Evolutionary conservation across 2,888 invertebrate species (phyloP), one percentile per base, ranked within the genome.

Genomic region (Spilarctia lutea): DNA sequence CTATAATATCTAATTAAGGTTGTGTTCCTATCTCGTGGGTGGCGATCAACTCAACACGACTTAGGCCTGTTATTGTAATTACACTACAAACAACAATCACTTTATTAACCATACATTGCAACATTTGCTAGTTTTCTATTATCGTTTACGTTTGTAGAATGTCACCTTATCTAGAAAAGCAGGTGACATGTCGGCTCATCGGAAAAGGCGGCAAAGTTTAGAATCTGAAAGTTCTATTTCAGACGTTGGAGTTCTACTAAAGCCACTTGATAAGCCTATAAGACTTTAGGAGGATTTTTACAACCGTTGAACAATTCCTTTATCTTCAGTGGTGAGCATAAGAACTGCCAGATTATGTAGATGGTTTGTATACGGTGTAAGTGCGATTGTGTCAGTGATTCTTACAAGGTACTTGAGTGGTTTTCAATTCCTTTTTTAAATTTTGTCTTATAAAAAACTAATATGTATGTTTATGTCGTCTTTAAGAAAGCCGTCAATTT

Each of bases 271-370:
- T 63, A 63, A 30, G 60, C 13, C 42, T 48, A 13, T 71, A 65
- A 60, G 63, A 27, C 70, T 24, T 65, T 65, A 72, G 52, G 30
- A 18, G 33, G 65, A 65, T n/a, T 72, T n/a, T 66, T 72, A 65
- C 71, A 71, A 65, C 48, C 65, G 65, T n/a, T 11, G 65, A 71
- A 71, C 48, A 52, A 24, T 65, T 65, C n/a, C 65, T 33, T 65
- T 72, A 65, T 48, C 42, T 72, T 35, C 27, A 52, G 65, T n/a
- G 52, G 65, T 35, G 33, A 72, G 71, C 71, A 72, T 72, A 65
- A 33, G 35, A 72, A 72, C 35, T 72, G 65, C 33, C 8, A 65
- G 71, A 72, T 72, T 72, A 72, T 72, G 71, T 48, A 72, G 65
- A 72, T 72, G 4, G 65, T 45, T 71, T n/a, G 71, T 72, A 45